These are phyloP conservation scores for Nycticebus coucang DNA, from an alignment of 2,113 vertebrate genomes.

Conservation along the genomic window DNA sequence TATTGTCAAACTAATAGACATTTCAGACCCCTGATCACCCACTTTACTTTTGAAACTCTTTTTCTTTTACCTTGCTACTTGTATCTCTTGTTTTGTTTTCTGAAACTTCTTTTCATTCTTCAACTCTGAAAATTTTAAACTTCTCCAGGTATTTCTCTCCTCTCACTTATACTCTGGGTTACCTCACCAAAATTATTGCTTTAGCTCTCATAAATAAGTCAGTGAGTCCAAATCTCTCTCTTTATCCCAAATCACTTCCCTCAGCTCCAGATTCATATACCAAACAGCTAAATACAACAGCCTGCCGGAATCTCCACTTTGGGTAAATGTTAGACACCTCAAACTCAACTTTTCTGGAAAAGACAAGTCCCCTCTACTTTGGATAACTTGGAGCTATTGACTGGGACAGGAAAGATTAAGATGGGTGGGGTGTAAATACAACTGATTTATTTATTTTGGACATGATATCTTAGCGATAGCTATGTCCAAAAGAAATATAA, in stretches of 20 bases:
- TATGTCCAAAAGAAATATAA: neutral
- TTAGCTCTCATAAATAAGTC: neutral
- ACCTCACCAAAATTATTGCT: neutral
- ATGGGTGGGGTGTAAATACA: neutral
- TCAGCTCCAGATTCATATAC: neutral
- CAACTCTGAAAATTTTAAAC: conserved; percentile 1
- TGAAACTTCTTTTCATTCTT: neutral
- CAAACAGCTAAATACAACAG: neutral
- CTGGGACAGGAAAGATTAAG: neutral
- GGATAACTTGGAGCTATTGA: neutral
- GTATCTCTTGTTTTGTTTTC: neutral
- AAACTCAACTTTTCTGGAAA: neutral
- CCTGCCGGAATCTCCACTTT: neutral
- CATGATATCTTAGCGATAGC: neutral
- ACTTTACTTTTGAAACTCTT: neutral
- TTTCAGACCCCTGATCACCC: neutral
- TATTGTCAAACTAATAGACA: neutral
- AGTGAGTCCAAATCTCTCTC: neutral
- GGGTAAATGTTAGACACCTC: neutral
- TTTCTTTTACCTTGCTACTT: neutral
- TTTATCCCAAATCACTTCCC: neutral
- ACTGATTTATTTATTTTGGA: neutral
- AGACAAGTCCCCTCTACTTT: neutral
- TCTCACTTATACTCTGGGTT: neutral
- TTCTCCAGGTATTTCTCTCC: neutral